phyloP scores from a whole-genome alignment of 2,888 invertebrate species.

The Eilema sororculum region DNA sequence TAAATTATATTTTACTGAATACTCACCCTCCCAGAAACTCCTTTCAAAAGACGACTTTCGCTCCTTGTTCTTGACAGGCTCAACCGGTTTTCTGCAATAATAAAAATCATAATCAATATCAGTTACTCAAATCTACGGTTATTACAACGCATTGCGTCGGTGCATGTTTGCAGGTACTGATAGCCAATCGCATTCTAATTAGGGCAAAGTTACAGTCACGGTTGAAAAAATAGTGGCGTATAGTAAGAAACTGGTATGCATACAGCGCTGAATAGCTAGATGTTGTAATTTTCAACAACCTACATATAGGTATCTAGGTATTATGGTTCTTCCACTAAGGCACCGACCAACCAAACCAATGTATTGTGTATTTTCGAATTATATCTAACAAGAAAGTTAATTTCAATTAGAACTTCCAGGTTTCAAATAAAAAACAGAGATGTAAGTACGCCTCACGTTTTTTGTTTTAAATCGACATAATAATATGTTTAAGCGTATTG shows the following conservation, averaged over 20 bases:
- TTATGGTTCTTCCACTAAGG: not conserved
- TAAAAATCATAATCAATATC: slow-evolving; percentile 22
- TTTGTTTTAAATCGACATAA: not conserved
- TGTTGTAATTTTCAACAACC: too few species aligned
- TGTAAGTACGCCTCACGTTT: not conserved
- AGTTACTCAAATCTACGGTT: not conserved
- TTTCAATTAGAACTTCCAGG: not conserved
- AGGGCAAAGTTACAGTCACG: slow-evolving; percentile 51
- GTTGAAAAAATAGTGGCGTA: slow-evolving; percentile 36
- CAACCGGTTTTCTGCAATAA: slow-evolving; percentile 76
- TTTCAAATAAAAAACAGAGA: too few species aligned
- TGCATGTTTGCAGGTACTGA: slow-evolving; percentile 30
- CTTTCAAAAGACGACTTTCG: slow-evolving; percentile 75
- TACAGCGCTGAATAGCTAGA: not conserved
- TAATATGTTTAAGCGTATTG: not conserved
- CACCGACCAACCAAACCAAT: not conserved
- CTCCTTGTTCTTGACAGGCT: slow-evolving; percentile 68
- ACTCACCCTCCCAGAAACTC: slow-evolving; percentile 82
- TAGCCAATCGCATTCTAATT: slow-evolving; percentile 37
- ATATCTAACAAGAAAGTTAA: not conserved
- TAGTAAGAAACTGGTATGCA: slow-evolving; percentile 15
- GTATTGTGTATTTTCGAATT: not conserved
- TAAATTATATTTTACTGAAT: not conserved
- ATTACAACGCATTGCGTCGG: slow-evolving; percentile 28
- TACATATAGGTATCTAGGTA: too few species aligned